Evolutionary conservation across 2,888 invertebrate genomes (phyloP).

Genomic region (Pandemis corylana): DNA sequence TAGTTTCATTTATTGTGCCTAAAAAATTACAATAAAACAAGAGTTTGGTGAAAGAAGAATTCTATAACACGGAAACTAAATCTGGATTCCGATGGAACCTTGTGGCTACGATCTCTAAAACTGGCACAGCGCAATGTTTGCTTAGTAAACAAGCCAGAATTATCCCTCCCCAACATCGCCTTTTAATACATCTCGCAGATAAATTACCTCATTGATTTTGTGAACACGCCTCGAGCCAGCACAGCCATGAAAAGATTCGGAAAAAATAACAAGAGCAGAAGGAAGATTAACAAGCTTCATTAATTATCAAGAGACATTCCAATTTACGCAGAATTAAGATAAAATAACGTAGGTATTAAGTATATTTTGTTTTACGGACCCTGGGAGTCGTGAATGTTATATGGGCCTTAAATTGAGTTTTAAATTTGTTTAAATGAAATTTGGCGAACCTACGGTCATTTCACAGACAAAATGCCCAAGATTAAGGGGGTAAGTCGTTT

Average conservation of each 20-base stretch:
- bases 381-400: background rate
- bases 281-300: constrained; percentile 11
- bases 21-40: too few species aligned
- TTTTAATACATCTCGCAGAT: constrained; percentile 3
- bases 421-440: background rate
- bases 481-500: too few species aligned
- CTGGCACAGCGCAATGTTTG: background rate
- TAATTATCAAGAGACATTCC: constrained; percentile 8
- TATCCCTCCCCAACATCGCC: background rate
- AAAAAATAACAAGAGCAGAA: background rate
- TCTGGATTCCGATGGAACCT: too few species aligned
- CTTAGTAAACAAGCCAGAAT: background rate
- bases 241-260: background rate
- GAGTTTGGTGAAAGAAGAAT: too few species aligned
- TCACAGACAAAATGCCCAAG: too few species aligned
- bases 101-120: too few species aligned
- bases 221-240: background rate
- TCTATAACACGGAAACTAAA: too few species aligned
- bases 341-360: constrained; percentile 7
- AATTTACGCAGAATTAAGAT: constrained; percentile 16
- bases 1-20: too few species aligned
- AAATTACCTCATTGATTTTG: background rate
- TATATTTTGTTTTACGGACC: constrained; percentile 6
- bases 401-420: background rate
- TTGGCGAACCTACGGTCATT: background rate